A percentile compares a stretch with the other conserved stretches of the same genome.
These are phyloP conservation scores for Drosophila santomea DNA, from an alignment of 1,140 invertebrate species.

Conservation along the genomic window DNA sequence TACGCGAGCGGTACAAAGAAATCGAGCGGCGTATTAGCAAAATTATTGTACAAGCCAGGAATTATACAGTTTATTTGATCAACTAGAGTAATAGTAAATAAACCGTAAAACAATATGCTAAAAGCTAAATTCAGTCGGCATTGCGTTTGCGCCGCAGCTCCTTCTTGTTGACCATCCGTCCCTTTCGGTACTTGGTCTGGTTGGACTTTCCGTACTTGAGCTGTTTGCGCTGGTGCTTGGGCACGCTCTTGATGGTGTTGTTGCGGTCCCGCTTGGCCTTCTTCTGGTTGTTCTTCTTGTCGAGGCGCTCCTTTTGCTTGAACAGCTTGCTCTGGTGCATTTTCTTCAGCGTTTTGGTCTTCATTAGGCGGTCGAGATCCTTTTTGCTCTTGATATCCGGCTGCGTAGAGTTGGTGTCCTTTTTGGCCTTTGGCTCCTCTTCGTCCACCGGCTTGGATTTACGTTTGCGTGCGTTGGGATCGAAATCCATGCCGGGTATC, in stretches of 20 bases:
- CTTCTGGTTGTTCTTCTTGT: slow-evolving; percentile 87
- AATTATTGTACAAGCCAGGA: slow-evolving; percentile 63
- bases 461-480: slow-evolving; percentile 55
- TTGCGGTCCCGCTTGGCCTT: slow-evolving; percentile 84
- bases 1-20: slow-evolving; percentile 16
- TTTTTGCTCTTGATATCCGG: slow-evolving; percentile 85
- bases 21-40: slow-evolving; percentile 63
- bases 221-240: slow-evolving; percentile 68
- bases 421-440: slow-evolving; percentile 6
- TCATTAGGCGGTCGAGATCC: slow-evolving; percentile 88
- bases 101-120: slow-evolving; percentile 59
- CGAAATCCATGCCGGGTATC: slow-evolving; percentile 87
- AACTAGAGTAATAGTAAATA: slow-evolving; percentile 78
- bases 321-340: slow-evolving; percentile 90
- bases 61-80: slow-evolving; percentile 70
- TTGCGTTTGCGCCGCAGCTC: slow-evolving; percentile 62
- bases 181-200: slow-evolving; percentile 65
- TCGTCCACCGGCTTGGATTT: slow-evolving; percentile 9
- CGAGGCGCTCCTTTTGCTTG: slow-evolving; percentile 89
- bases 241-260: slow-evolving; percentile 74
- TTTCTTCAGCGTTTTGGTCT: slow-evolving; percentile 88
- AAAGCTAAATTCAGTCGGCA: slow-evolving; percentile 47
- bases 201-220: slow-evolving; percentile 57
- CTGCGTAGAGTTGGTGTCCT: slow-evolving; percentile 1
- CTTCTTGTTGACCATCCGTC: slow-evolving; percentile 65